A percentile compares a stretch with the other conserved stretches of the same genome.
Conservation (phyloP, 2,113 vertebrate species). For the Crotalus helleri region DNA sequence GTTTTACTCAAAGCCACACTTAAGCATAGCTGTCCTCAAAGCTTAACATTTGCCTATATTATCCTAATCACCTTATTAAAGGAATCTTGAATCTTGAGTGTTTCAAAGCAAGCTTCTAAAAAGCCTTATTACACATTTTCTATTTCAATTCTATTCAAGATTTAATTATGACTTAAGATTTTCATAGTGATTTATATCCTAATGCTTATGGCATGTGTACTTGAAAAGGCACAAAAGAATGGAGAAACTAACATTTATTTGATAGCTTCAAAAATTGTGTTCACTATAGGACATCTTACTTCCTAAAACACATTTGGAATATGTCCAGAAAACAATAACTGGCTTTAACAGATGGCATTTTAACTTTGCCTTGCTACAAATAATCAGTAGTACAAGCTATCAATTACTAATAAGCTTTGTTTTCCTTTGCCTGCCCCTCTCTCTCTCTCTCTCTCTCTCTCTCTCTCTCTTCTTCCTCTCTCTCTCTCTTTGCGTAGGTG, state of each 20-base stretch:
- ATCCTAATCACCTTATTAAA: neutral
- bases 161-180: conserved; percentile 7
- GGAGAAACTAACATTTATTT: neutral
- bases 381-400: neutral
- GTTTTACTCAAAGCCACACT: neutral
- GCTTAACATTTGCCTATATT: neutral
- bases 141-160: neutral
- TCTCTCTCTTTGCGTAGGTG: neutral
- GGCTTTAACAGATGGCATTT: neutral
- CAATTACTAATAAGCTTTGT: neutral
- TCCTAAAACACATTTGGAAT: neutral
- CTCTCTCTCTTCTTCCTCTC: too few relatives aligned
- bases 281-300: neutral
- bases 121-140: neutral
- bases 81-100: neutral
- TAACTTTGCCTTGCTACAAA: neutral
- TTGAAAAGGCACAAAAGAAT: neutral
- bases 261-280: accelerated
- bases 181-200: neutral
- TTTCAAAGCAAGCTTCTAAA: neutral
- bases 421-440: neutral
- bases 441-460: too few relatives aligned
- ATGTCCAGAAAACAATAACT: neutral
- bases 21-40: neutral
- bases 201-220: neutral